Evolutionary conservation across 2,797 vertebrate genomes (phyloP).

Genomic region (Protonibea diacanthus): DNA sequence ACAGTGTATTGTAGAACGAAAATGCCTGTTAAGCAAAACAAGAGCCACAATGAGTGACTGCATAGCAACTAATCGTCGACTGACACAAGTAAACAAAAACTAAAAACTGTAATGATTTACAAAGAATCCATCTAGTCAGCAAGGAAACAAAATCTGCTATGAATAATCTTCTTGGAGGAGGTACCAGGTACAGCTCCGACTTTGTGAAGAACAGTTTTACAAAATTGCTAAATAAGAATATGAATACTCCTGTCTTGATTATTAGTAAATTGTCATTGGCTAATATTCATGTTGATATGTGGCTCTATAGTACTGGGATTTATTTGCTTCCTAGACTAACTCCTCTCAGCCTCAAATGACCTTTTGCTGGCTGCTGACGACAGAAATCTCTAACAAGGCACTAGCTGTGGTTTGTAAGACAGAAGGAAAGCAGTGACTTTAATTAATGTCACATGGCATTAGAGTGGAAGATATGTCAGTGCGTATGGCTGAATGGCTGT

Average conservation of each 20-base stretch:
- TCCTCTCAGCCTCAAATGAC: slow-evolving; percentile 24
- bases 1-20: slow-evolving; percentile 9
- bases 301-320: neutral
- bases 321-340: slow-evolving; percentile 11
- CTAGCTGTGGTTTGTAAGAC: slow-evolving; percentile 30
- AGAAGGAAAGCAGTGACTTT: slow-evolving; percentile 25
- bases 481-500: neutral
- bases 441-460: slow-evolving; percentile 48
- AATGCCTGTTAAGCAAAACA: neutral
- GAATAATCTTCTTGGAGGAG: slow-evolving; percentile 46
- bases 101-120: neutral
- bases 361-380: slow-evolving; percentile 31
- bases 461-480: slow-evolving; percentile 9
- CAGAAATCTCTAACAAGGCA: slow-evolving; percentile 25
- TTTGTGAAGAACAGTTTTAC: neutral
- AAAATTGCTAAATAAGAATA: neutral
- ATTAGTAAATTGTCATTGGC: neutral
- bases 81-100: slow-evolving; percentile 33
- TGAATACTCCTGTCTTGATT: neutral
- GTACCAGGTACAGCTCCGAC: neutral
- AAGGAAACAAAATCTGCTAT: slow-evolving; percentile 45
- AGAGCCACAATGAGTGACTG: slow-evolving; percentile 4
- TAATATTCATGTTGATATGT: neutral
- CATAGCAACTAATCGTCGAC: slow-evolving; percentile 8
- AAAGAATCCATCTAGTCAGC: slow-evolving; percentile 44